These are phyloP conservation scores for Falco naumanni DNA, from an alignment of 2,797 vertebrate genomes.

Conservation along the genomic window DNA sequence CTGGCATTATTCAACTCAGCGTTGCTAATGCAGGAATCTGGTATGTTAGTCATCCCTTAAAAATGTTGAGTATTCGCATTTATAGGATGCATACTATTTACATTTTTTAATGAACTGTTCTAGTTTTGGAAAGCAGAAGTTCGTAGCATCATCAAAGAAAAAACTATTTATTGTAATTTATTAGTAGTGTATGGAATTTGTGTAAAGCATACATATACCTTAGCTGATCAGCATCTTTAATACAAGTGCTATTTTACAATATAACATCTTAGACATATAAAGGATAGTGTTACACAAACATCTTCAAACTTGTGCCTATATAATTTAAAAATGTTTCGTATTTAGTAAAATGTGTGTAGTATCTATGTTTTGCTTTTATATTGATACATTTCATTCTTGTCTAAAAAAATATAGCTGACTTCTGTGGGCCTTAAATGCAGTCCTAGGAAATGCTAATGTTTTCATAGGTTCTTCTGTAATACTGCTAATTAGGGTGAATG, in stretches of 20 bases:
- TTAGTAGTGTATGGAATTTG: background rate
- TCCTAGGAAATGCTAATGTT: background rate
- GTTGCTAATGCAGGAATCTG: conserved; percentile 97
- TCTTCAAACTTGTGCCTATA: background rate
- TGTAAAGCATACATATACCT: background rate
- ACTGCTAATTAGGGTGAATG: background rate
- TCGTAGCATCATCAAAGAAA: background rate
- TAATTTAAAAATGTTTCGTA: background rate
- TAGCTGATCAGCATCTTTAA: background rate
- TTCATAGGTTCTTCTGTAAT: background rate
- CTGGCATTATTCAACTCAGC: conserved; percentile 96
- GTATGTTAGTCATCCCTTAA: conserved; percentile 76
- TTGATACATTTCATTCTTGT: background rate
- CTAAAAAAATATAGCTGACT: background rate
- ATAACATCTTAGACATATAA: background rate
- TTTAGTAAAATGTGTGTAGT: background rate
- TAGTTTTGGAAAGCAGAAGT: background rate
- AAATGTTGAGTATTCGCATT: background rate
- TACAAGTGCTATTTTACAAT: background rate
- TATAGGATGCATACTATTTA: background rate
- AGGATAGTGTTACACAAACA: background rate
- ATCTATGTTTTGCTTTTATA: background rate
- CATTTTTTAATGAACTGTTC: background rate
- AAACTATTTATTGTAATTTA: background rate
- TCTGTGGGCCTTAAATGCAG: background rate